A percentile compares a stretch with the other conserved stretches of the same genome.
These are phyloP conservation scores for Sebastes jordani DNA, from an alignment of 2,797 vertebrate species.

Conservation along the genomic window DNA sequence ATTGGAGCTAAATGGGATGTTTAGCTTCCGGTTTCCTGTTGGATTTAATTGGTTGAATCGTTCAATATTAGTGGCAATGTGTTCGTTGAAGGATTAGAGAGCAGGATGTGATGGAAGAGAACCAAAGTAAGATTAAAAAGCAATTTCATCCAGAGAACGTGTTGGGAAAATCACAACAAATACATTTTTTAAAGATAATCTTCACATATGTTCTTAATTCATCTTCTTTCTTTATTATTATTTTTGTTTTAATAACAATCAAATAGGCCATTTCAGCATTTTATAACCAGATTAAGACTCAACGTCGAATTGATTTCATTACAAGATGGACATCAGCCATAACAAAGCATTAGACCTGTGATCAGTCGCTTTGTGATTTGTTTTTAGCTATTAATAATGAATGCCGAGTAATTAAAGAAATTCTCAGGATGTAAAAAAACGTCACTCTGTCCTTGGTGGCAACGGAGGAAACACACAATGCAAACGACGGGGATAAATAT, in stretches of 20 bases:
- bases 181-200: background rate
- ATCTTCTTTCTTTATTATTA: background rate
- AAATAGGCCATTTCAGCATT: too few relatives aligned
- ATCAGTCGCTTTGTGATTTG: background rate
- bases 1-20: background rate
- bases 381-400: background rate
- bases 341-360: background rate
- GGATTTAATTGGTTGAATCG: background rate
- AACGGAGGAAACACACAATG: background rate
- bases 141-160: background rate
- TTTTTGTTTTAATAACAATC: background rate
- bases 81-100: background rate
- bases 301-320: constrained; percentile 47
- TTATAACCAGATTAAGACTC: constrained; percentile 5
- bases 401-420: background rate
- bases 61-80: background rate
- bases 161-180: background rate
- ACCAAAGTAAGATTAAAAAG: background rate
- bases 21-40: background rate
- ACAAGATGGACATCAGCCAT: constrained; percentile 36
- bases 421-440: background rate
- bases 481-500: background rate
- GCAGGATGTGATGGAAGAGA: background rate
- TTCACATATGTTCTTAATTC: background rate
- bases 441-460: background rate